Percentiles rank a stretch among this genome's conserved stretches.
Evolutionary conservation across 2,797 vertebrate species (phyloP).

Genomic region (Thripadectes ignobilis): DNA sequence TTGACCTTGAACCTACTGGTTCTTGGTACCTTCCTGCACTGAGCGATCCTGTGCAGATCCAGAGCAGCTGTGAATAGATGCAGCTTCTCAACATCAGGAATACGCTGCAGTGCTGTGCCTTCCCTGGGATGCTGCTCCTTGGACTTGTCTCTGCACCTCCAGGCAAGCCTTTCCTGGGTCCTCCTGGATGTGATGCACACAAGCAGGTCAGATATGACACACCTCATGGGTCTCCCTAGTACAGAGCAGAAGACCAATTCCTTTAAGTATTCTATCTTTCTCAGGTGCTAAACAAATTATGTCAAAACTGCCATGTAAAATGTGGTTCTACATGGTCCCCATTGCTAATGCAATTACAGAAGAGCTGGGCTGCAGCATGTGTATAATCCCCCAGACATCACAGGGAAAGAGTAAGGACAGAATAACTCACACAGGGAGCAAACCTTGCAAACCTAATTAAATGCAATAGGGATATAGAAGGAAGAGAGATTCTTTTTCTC

Average conservation of each 20-base stretch:
- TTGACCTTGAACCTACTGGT: neutral
- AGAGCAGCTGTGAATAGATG: neutral
- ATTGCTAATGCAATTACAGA: constrained; percentile 48
- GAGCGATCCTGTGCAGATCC: neutral
- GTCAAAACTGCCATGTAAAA: neutral
- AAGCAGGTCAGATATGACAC: neutral
- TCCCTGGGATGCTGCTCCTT: neutral
- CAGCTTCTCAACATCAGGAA: neutral
- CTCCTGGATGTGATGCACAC: fast-evolving
- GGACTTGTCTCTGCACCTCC: neutral
- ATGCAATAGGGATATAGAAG: neutral
- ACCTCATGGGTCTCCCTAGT: neutral
- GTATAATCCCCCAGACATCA: neutral
- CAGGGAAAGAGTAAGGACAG: neutral
- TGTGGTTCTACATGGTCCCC: neutral
- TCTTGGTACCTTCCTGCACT: neutral
- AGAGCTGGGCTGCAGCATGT: neutral
- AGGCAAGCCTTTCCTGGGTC: neutral
- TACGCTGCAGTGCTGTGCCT: fast-evolving
- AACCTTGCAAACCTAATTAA: constrained; percentile 37
- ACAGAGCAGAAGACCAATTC: neutral
- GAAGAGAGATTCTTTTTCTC: neutral
- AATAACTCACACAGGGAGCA: neutral
- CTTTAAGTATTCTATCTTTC: neutral
- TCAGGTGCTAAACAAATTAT: neutral